Base-by-base conservation (phyloP, 2,888 invertebrate genomes). In the Epistrophe grossulariae region DNA sequence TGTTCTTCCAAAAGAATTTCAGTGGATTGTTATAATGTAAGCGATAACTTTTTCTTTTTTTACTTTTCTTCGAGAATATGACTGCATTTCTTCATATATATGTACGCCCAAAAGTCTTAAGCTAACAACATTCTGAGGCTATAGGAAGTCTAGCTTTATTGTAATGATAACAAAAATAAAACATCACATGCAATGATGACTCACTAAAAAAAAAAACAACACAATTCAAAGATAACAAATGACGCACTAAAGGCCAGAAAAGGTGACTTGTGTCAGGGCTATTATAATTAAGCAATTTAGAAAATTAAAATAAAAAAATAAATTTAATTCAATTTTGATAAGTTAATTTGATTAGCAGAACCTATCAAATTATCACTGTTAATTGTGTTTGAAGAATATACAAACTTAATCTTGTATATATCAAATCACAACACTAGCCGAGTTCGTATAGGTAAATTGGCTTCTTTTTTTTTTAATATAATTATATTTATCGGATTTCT, bases 261-360 rank as follows among this genome's bases (percentile, higher is more conserved):
- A 66, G 31, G 48, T 66, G 66, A 66, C 66, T 66, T 13, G 35
- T 66, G 48, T 66, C 64, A 66, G 19, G 35, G 64, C 17, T 11
- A 0, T 62, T 40, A 35, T 19, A 64, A 64, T 64, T 64, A 64
- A 64, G 28, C 15, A 31, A 64, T 64, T 45, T 64, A 2, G 10
- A 43, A 64, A 62, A 0, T 7, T 9, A 43, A 43, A 62, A 4
- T 28, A 62, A 64, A n/a, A 28, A 43, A 64, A 9, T n/a, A 28
- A 31, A 64, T 64, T 11, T 64, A 64, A 64, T 64, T 64, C 31
- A 28, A 45, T 45, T 64, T 45, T 31, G 45, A 64, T 64, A 45
- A 45, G 28, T 45, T 45, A 45, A 60, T 40, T 60, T 24, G 13
- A 35, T 35, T 35, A 35, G 9, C 35, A 35, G 9, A 8, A 9